phyloP scores from a whole-genome alignment of 1,140 invertebrate genomes.

The Macrobrachium nipponense region DNA sequence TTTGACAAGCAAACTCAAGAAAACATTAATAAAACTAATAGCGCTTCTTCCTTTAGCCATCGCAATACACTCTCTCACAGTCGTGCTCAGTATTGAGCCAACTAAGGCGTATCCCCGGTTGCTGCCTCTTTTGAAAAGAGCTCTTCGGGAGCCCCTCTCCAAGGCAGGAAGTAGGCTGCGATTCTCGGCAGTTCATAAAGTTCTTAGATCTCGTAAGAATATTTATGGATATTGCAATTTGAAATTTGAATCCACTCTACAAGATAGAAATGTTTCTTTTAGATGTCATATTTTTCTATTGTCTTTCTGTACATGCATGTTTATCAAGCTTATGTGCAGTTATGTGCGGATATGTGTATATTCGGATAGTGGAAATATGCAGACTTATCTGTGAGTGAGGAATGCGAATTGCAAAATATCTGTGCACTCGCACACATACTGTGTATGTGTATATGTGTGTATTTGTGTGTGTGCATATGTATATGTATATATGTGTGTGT shows the following conservation, averaged over 20 bases:
- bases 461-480: not conserved
- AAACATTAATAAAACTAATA: constrained; percentile 59
- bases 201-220: constrained; percentile 51
- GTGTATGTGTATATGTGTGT: not conserved
- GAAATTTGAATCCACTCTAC: constrained; percentile 62
- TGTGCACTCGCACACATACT: not conserved
- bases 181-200: constrained; percentile 32
- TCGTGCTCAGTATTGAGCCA: constrained; percentile 28
- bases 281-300: constrained; percentile 46
- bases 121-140: not conserved
- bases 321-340: not conserved
- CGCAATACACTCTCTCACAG: constrained; percentile 48
- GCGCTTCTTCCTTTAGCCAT: constrained; percentile 36
- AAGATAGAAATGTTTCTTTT: constrained; percentile 62
- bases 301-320: constrained; percentile 19
- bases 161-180: not conserved
- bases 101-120: not conserved
- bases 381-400: not conserved
- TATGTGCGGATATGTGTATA: not conserved
- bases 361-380: not conserved
- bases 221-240: constrained; percentile 63
- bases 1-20: constrained; percentile 47
- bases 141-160: not conserved
- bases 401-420: no score
- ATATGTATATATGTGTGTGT: not conserved